Conservation (phyloP, 2,888 invertebrate species). For the Drosophila mimica region DNA sequence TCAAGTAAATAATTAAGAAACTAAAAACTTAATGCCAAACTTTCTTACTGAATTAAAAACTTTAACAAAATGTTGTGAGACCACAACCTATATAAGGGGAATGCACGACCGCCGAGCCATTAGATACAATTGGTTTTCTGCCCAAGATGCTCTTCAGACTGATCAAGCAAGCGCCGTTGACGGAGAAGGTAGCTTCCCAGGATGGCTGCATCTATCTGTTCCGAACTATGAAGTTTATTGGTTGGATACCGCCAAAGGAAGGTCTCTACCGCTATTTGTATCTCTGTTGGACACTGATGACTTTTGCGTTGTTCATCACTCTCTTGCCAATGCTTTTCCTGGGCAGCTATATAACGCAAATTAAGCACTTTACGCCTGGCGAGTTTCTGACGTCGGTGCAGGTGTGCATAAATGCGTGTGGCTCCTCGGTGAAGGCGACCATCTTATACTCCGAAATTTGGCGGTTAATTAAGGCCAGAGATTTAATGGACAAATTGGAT, state of each 20-base stretch:
- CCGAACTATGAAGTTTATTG: slow-evolving; percentile 60
- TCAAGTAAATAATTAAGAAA: slow-evolving; percentile 64
- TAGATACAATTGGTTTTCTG: slow-evolving; percentile 2
- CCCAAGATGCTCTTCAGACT: slow-evolving; percentile 58
- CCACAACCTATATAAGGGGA: slow-evolving; percentile 48
- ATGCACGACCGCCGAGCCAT: background rate
- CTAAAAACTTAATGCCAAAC: slow-evolving; percentile 46
- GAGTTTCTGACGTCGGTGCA: slow-evolving; percentile 75
- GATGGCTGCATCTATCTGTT: slow-evolving; percentile 65
- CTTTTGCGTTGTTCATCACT: slow-evolving; percentile 44
- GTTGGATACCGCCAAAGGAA: slow-evolving; percentile 58
- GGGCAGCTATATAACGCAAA: slow-evolving; percentile 59
- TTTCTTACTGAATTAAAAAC: slow-evolving; percentile 53
- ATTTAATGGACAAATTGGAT: slow-evolving; percentile 65
- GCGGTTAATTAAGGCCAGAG: slow-evolving; percentile 57
- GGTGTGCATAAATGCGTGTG: slow-evolving; percentile 66
- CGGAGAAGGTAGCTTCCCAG: slow-evolving; percentile 35
- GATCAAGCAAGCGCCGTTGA: slow-evolving; percentile 52
- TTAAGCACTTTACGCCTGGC: slow-evolving; percentile 61
- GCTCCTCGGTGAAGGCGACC: slow-evolving; percentile 63
- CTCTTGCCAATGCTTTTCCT: slow-evolving; percentile 63
- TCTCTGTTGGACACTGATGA: slow-evolving; percentile 47
- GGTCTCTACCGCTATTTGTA: slow-evolving; percentile 55
- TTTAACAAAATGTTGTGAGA: slow-evolving; percentile 21
- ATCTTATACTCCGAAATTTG: slow-evolving; percentile 55